Percentiles rank a stretch among this genome's conserved stretches.
These are phyloP conservation scores for Carcharodon carcharias DNA, from an alignment of 2,797 vertebrate species.

Conservation along the genomic window DNA sequence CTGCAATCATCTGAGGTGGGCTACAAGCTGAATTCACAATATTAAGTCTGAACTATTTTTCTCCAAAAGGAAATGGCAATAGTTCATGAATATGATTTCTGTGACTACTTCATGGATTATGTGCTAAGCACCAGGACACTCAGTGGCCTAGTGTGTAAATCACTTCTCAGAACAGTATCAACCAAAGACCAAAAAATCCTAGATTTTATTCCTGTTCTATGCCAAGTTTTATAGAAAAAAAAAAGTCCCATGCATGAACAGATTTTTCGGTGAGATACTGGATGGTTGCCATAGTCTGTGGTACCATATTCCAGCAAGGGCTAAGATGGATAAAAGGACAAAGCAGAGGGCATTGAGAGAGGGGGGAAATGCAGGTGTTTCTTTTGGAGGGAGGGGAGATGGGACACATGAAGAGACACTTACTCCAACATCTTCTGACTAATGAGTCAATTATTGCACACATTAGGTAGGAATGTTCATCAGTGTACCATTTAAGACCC, in stretches of 20 bases:
- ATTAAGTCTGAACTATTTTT: not conserved
- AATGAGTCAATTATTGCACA: not conserved
- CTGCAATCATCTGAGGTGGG: not conserved
- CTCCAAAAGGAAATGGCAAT: not conserved
- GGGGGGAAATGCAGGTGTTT: not conserved
- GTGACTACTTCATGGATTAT: not conserved
- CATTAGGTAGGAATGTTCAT: not conserved
- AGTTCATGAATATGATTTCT: not conserved
- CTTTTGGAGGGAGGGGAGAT: not conserved
- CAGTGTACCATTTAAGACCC: not conserved
- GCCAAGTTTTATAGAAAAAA: not conserved
- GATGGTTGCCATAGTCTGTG: not conserved
- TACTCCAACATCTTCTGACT: not conserved
- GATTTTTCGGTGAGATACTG: not conserved
- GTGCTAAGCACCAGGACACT: too few species aligned
- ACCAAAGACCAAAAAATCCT: too few species aligned
- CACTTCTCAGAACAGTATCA: too few species aligned
- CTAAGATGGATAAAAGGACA: not conserved
- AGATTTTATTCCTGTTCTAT: not conserved
- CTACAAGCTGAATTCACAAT: not conserved
- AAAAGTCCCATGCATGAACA: not conserved
- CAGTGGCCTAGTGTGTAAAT: not conserved
- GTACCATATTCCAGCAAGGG: not conserved
- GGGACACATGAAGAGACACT: not conserved
- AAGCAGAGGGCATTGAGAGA: not conserved